A percentile compares a stretch with the other conserved stretches of the same genome.
phyloP scores from a whole-genome alignment of 2,113 vertebrate genomes.

The Antennarius striatus region DNA sequence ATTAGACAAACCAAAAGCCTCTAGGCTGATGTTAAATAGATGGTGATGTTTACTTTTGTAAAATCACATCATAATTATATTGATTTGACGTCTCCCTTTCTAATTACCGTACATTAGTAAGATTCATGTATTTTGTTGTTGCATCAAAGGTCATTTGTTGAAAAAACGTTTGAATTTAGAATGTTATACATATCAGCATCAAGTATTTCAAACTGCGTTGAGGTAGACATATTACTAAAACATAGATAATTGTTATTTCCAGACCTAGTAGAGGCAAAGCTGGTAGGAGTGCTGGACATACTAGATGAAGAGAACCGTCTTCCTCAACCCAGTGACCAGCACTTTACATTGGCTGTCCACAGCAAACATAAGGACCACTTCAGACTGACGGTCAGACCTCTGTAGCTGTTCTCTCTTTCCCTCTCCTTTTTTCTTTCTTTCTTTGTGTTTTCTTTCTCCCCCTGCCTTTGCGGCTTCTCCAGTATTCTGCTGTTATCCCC shows the following conservation, averaged over 20 bases:
- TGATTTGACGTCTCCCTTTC: no score
- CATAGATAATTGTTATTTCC: constrained; percentile 22
- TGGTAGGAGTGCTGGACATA: constrained; percentile 94
- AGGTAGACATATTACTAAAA: background rate
- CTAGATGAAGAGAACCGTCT: constrained; percentile 99
- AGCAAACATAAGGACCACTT: constrained; percentile 97
- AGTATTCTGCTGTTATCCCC: constrained; percentile 15
- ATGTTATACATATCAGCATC: no score
- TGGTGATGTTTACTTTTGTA: no score
- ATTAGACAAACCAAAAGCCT: no score
- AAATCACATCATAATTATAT: no score
- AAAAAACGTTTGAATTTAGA: no score
- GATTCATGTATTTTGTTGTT: background rate
- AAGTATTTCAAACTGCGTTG: no score
- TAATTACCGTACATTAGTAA: background rate
- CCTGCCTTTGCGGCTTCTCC: background rate
- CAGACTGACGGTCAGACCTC: constrained; percentile 88
- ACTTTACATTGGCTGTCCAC: constrained; percentile 91
- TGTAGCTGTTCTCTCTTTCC: background rate
- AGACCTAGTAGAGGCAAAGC: constrained; percentile 96
- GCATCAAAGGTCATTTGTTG: no score
- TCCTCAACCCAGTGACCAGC: constrained; percentile 94
- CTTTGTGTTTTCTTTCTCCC: background rate
- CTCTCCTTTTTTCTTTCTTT: background rate
- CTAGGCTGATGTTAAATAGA: no score